phyloP scores from a whole-genome alignment of 2,797 vertebrate genomes.

The Pangasius macronema region DNA sequence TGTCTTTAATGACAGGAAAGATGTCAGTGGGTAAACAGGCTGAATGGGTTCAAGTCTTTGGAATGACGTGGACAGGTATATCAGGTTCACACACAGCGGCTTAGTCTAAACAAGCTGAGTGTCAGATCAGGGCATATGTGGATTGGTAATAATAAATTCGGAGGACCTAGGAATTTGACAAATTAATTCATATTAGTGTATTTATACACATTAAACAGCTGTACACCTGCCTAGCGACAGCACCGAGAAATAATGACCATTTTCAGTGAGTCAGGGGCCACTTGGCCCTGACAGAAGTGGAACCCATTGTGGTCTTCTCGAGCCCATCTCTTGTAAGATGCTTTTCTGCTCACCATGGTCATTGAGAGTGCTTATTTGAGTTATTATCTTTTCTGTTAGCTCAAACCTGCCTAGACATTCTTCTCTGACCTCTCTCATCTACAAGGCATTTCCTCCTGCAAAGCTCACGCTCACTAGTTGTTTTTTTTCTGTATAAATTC shows the following conservation, averaged over 20 bases:
- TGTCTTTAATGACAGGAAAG: conserved; percentile 37
- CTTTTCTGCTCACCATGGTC: neutral
- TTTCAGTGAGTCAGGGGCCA: neutral
- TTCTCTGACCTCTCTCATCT: neutral
- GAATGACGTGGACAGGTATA: neutral
- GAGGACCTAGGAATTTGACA: neutral
- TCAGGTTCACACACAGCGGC: neutral
- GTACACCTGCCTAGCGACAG: neutral
- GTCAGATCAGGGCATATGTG: neutral
- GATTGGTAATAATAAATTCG: neutral
- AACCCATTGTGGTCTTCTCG: neutral
- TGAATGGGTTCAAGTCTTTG: neutral
- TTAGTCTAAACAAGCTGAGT: neutral
- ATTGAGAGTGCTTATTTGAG: neutral
- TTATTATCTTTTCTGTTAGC: neutral
- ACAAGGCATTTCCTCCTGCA: neutral
- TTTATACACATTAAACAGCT: neutral
- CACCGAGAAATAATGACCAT: neutral
- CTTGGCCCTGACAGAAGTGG: neutral
- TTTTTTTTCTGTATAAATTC: neutral
- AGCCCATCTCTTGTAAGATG: neutral
- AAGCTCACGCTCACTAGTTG: neutral
- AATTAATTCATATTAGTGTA: neutral
- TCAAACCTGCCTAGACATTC: neutral
- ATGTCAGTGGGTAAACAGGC: neutral